These are phyloP conservation scores for Liopterus haemorrhoidalis DNA, from an alignment of 2,888 invertebrate species.

Conservation along the genomic window DNA sequence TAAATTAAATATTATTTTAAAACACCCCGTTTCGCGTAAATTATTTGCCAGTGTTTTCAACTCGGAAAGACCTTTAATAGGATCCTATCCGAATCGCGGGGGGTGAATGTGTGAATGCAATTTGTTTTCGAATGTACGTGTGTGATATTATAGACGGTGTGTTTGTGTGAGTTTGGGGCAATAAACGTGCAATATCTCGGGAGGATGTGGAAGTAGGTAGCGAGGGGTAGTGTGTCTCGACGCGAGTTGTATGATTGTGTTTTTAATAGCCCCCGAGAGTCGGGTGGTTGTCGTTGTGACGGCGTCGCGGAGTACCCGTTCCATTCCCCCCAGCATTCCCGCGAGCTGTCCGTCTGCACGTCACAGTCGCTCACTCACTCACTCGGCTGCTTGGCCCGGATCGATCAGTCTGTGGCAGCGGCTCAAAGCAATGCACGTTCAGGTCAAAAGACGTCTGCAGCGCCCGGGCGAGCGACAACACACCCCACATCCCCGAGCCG, in stretches of 20 bases:
- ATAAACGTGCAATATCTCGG: too few species aligned
- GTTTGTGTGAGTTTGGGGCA: too few species aligned
- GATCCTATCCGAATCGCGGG: too few species aligned
- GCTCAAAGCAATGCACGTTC: conserved; percentile 48
- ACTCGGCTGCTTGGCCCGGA: conserved; percentile 38
- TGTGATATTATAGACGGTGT: too few species aligned
- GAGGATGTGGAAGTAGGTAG: too few species aligned
- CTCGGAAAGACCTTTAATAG: too few species aligned
- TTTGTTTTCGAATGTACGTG: too few species aligned
- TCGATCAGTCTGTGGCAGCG: conserved; percentile 47
- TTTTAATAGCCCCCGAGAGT: conserved; percentile 13
- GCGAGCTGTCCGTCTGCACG: conserved; percentile 44
- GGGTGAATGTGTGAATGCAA: too few species aligned
- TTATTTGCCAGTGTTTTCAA: too few species aligned
- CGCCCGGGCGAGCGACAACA: conserved; percentile 38
- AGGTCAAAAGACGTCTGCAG: conserved; percentile 47
- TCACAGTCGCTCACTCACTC: conserved; percentile 42
- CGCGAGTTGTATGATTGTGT: conserved; percentile 15
- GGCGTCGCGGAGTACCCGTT: background rate
- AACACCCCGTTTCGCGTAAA: too few species aligned
- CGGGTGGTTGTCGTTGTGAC: conserved; percentile 6
- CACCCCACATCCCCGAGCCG: conserved; percentile 14
- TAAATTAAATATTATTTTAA: too few species aligned
- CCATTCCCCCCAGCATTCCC: background rate
- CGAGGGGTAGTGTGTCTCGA: conserved; percentile 1